Evolutionary conservation across 1,140 invertebrate genomes (phyloP).

Genomic region (Aphelinus certus): DNA sequence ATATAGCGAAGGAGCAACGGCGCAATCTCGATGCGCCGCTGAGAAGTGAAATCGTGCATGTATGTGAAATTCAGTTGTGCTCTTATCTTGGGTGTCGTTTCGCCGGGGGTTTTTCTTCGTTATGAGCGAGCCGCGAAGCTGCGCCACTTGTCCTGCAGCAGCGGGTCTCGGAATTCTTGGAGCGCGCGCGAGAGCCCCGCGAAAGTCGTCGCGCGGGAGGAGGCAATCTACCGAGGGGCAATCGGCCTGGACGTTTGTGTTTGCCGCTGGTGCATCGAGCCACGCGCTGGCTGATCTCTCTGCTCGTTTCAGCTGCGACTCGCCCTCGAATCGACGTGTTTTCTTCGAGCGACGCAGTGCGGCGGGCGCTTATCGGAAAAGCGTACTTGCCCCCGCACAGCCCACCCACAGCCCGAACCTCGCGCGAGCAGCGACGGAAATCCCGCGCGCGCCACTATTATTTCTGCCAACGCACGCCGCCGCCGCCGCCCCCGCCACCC

Average conservation of each 20-base stretch:
- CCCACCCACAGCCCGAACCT: no score
- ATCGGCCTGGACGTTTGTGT: neutral
- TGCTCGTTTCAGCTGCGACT: neutral
- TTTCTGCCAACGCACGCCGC: neutral
- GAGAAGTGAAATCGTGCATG: neutral
- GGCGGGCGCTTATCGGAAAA: conserved; percentile 18
- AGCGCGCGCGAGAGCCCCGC: no score
- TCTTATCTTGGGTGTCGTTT: neutral
- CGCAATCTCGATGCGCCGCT: neutral
- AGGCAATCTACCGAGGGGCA: neutral
- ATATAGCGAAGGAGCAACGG: neutral
- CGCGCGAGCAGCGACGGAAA: neutral
- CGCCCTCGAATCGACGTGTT: conserved; percentile 2
- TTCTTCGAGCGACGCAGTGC: neutral
- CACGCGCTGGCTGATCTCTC: neutral
- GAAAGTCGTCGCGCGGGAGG: neutral
- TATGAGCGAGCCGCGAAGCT: neutral
- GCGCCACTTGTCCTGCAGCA: no score
- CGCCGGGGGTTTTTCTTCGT: neutral
- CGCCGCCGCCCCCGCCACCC: neutral
- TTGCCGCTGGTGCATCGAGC: neutral
- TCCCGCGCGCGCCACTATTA: neutral
- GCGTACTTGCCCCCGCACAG: neutral
- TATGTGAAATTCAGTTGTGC: conserved; percentile 7
- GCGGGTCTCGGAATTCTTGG: no score